Conservation (phyloP, 2,888 invertebrate genomes). For the Pyrocoelia pectoralis region DNA sequence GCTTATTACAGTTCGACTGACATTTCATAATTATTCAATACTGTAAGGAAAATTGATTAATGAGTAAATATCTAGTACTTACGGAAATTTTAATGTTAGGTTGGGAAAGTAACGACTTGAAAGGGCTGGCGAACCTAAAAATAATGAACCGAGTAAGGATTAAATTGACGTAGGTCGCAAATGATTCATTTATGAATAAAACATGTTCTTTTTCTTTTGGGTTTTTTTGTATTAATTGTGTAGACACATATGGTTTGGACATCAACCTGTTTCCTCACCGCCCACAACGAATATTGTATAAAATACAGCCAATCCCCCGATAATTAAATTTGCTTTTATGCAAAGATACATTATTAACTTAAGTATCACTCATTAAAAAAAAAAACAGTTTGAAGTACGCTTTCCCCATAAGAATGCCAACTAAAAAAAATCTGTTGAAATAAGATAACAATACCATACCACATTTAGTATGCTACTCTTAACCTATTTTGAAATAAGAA, state of each 20-base stretch:
- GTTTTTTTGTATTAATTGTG: slow-evolving; percentile 37
- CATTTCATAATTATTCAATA: slow-evolving; percentile 11
- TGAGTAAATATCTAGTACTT: slow-evolving; percentile 1
- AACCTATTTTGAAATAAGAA: slow-evolving; percentile 8
- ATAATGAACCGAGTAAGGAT: slow-evolving; percentile 30
- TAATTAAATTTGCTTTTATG: slow-evolving; percentile 37
- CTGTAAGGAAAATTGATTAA: slow-evolving; percentile 13
- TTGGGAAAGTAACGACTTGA: slow-evolving; percentile 11
- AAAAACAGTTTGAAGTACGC: slow-evolving; percentile 22
- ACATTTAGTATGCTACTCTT: not conserved
- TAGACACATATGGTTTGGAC: slow-evolving; percentile 36
- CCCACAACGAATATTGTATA: slow-evolving; percentile 31
- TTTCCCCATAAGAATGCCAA: slow-evolving; percentile 28
- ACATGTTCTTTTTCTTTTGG: slow-evolving; percentile 36
- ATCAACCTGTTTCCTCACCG: slow-evolving; percentile 40
- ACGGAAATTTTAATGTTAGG: slow-evolving; percentile 14
- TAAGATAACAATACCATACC: slow-evolving; percentile 8
- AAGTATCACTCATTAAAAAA: slow-evolving; percentile 29
- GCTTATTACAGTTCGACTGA: slow-evolving; percentile 26
- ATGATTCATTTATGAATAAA: slow-evolving; percentile 40
- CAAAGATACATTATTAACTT: slow-evolving; percentile 30
- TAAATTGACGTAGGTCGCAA: slow-evolving; percentile 39
- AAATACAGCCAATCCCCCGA: slow-evolving; percentile 34
- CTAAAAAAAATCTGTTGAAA: slow-evolving; percentile 20
- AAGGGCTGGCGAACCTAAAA: slow-evolving; percentile 36